These are phyloP conservation scores for Amphipyra berbera DNA, from an alignment of 2,888 invertebrate genomes.

Conservation along the genomic window DNA sequence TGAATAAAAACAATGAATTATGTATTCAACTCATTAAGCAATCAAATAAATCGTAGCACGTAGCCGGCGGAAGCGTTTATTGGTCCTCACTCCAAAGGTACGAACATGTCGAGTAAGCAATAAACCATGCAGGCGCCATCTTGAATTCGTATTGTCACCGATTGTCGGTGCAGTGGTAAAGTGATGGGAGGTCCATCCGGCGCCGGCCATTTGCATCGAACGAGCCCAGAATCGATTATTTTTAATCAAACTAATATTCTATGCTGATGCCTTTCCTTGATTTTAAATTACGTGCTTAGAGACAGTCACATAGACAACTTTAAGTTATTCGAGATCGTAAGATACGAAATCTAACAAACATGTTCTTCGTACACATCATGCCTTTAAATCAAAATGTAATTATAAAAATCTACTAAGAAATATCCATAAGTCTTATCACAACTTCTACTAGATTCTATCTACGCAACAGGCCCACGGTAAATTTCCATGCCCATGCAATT, in stretches of 20 bases:
- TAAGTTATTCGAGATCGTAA: constrained; percentile 30
- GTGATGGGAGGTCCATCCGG: constrained; percentile 88
- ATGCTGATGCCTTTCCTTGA: constrained; percentile 52
- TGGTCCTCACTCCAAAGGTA: constrained; percentile 69
- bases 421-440: constrained; percentile 7
- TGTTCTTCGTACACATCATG: neutral
- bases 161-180: constrained; percentile 74
- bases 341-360: constrained; percentile 17
- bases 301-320: constrained; percentile 28
- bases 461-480: neutral
- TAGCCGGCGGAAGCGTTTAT: constrained; percentile 76
- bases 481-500: constrained; percentile 46
- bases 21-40: constrained; percentile 51
- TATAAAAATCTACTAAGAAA: constrained; percentile 10
- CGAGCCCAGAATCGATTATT: constrained; percentile 83
- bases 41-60: constrained; percentile 75
- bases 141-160: constrained; percentile 83
- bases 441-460: constrained; percentile 11
- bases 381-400: constrained; percentile 10
- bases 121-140: constrained; percentile 86
- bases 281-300: constrained; percentile 51
- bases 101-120: constrained; percentile 72
- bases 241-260: constrained; percentile 65
- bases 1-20: constrained; percentile 30
- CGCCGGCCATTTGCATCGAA: constrained; percentile 88